Percentiles rank a stretch among this genome's conserved stretches.
These are phyloP conservation scores for Ernsta delagoae DNA, from an alignment of 2,888 invertebrate genomes.

Conservation along the genomic window DNA sequence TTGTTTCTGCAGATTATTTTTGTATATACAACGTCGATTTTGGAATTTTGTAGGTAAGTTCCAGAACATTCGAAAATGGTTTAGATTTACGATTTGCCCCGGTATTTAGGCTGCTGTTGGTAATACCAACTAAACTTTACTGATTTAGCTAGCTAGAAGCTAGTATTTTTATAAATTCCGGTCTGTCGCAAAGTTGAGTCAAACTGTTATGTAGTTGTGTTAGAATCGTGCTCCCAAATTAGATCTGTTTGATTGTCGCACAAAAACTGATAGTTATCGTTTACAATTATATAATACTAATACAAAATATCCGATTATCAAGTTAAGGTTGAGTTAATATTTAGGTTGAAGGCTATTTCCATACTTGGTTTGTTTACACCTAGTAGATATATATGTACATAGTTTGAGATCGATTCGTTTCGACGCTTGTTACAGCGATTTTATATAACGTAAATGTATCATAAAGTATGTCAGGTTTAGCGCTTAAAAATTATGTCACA, in stretches of 20 bases:
- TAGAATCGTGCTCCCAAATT: not conserved
- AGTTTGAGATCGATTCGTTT: not conserved
- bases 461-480: not conserved
- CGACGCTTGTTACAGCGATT: not conserved
- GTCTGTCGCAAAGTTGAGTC: too few species aligned
- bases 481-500: too few species aligned
- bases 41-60: too few species aligned
- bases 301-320: constrained; percentile 2
- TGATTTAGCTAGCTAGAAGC: too few species aligned
- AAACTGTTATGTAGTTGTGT: too few species aligned
- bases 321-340: constrained; percentile 26
- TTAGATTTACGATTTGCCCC: too few species aligned
- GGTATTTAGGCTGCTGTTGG: too few species aligned
- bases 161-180: too few species aligned
- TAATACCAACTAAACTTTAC: too few species aligned
- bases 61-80: too few species aligned
- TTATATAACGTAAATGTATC: not conserved
- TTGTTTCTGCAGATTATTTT: too few species aligned
- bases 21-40: too few species aligned
- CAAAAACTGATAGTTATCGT: constrained; percentile 3
- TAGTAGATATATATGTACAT: not conserved
- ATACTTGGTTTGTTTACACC: not conserved
- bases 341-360: constrained; percentile 21
- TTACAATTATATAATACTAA: not conserved
- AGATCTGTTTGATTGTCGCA: not conserved